Evolutionary conservation across 2,888 invertebrate genomes (phyloP), one percentile per base, ranked within the genome.

Genomic region (Drosophila bunnanda): DNA sequence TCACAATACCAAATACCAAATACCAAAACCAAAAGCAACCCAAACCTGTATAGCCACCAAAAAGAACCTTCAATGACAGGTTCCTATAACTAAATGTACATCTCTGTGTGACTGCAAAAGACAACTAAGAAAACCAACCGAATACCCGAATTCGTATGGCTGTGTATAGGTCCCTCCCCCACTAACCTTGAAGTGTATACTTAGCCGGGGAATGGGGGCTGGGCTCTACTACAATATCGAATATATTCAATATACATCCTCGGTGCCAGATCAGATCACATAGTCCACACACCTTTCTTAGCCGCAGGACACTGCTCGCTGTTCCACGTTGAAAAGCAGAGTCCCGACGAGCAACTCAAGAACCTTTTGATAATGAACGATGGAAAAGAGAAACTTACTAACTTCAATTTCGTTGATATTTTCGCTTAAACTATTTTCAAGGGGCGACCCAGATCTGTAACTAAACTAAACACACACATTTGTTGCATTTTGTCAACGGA

Each of bases 401-500:
- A 64, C 56, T 36, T 10, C 38, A 43, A 73, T 56, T 41, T 73
- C 72, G 70, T 72, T 70, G 56, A 72, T 28, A 50, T 54, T 69
- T 72, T 54, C 17, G 67, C 48, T 44, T 67, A 44, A 65, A 78
- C 67, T 67, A 59, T 68, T 58, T 62, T 78, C 64, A 62, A 60
- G 15, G 38, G 52, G 62, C 13, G 22, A n/a, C 8, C 46, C 32
- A 15, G 36, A 34, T 55, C 61, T 73, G 57, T 73, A 64, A 64
- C 62, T 71, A 48, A 78, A 76, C 71, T 71, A 64, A 73, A 58
- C 46, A 44, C 62, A 55, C 65, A 64, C 76, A 71, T 84, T 77
- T 80, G 89, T 89, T 86, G 84, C 84, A 85, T 85, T 84, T 86
- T 86, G 85, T 79, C 88, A 78, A 86, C 80, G 71, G 82, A 88